Percentiles rank a stretch among this genome's conserved stretches.
Evolutionary conservation across 2,113 vertebrate genomes (phyloP).

Genomic region (Hoplias malabaricus): DNA sequence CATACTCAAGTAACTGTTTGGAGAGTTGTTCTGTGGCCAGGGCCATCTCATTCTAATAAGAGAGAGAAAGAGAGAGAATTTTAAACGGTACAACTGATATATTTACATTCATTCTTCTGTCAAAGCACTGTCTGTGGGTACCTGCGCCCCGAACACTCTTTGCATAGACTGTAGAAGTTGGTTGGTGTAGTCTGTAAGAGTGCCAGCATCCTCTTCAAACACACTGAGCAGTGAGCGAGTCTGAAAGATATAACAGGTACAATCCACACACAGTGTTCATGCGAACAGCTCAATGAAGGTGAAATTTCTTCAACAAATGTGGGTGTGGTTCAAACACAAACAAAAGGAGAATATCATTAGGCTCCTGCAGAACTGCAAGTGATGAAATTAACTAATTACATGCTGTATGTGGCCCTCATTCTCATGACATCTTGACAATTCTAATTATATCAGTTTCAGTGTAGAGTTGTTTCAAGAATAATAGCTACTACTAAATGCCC

Average conservation of each 20-base stretch:
- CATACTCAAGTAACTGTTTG: constrained; percentile 89
- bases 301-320: background rate
- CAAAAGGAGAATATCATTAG: background rate
- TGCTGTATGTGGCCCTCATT: background rate
- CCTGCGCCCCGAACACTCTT: constrained; percentile 95
- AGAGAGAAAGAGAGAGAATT: constrained; percentile 16
- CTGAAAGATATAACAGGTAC: constrained; percentile 64
- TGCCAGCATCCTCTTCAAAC: constrained; percentile 96
- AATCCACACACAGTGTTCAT: background rate
- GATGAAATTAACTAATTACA: background rate
- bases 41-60: constrained; percentile 92
- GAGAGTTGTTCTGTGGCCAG: constrained; percentile 96
- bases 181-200: constrained; percentile 96
- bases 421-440: background rate
- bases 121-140: constrained; percentile 57
- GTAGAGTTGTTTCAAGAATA: too few species aligned
- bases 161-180: constrained; percentile 96
- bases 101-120: background rate
- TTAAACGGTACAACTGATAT: too few species aligned
- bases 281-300: background rate
- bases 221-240: constrained; percentile 95
- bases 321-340: constrained; percentile 26
- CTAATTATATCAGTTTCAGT: background rate
- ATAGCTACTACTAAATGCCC: too few species aligned
- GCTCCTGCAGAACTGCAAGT: background rate